phyloP scores from a whole-genome alignment of 2,888 invertebrate genomes.

The Cephus rjabovi region DNA sequence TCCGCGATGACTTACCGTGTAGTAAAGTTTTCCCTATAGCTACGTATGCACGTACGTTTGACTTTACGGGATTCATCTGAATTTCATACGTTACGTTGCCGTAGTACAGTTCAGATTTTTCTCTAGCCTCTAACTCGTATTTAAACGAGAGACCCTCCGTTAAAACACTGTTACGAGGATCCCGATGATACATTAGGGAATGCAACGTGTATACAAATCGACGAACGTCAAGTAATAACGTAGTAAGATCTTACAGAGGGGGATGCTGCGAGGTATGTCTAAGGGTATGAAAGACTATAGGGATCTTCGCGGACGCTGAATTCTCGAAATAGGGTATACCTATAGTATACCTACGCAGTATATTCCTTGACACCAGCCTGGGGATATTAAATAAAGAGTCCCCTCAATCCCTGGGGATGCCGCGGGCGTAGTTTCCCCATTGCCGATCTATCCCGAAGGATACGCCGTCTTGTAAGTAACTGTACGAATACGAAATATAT shows the following conservation, averaged over 20 bases:
- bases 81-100: background rate
- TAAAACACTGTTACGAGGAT: background rate
- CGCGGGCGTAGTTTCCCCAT: constrained; percentile 42
- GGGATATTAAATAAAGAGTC: constrained; percentile 61
- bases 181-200: background rate
- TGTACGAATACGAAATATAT: background rate
- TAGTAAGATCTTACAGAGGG: background rate
- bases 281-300: background rate
- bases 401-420: constrained; percentile 46
- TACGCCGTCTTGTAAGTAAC: constrained; percentile 36
- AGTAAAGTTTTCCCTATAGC: background rate
- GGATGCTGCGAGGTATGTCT: background rate
- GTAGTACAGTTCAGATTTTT: background rate
- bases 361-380: constrained; percentile 58
- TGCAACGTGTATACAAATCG: background rate
- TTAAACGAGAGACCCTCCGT: background rate
- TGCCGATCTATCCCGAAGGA: constrained; percentile 23
- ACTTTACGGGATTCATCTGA: background rate
- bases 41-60: background rate
- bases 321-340: background rate
- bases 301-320: background rate
- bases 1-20: background rate
- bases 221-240: background rate
- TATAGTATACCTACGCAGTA: constrained; percentile 16
- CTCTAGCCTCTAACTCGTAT: background rate